Evolutionary conservation across 1,140 invertebrate species (phyloP).

Genomic region (Musca domestica): DNA sequence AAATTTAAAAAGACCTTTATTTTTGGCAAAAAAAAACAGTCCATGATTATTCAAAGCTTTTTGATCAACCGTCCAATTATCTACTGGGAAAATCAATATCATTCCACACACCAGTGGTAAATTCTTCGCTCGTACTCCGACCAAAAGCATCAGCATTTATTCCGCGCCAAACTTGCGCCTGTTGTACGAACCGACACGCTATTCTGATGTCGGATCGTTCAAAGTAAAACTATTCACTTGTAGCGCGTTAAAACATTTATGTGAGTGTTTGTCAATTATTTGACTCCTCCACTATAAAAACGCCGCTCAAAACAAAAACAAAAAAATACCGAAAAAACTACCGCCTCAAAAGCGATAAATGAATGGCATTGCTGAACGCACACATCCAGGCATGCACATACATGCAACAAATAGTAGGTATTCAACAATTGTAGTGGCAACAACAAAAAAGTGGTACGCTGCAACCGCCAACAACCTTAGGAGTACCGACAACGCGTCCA

Average conservation of each 20-base stretch:
- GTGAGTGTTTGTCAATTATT: conserved; percentile 27
- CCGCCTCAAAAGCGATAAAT: conserved; percentile 6
- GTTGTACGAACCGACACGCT: no score
- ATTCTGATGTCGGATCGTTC: not conserved
- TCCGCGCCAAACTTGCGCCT: no score
- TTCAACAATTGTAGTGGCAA: conserved; percentile 1
- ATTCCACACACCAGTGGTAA: no score
- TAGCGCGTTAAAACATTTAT: conserved; percentile 16
- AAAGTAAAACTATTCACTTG: conserved; percentile 17
- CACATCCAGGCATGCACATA: not conserved
- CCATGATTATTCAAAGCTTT: no score
- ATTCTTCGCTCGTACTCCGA: no score
- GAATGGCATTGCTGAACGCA: conserved; percentile 14
- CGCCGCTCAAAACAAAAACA: not conserved
- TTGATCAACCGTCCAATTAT: no score
- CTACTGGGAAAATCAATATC: no score
- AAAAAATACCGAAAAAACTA: not conserved
- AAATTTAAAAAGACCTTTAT: no score
- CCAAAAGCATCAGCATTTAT: no score
- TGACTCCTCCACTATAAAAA: conserved; percentile 23
- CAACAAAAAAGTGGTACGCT: not conserved
- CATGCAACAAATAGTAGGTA: not conserved
- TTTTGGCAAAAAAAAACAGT: no score
- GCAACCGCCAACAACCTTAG: not conserved
- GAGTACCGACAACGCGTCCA: no score